Evolutionary conservation across 2,888 invertebrate species (phyloP), one percentile per base, ranked within the genome.

Genomic region (Serripes groenlandicus): DNA sequence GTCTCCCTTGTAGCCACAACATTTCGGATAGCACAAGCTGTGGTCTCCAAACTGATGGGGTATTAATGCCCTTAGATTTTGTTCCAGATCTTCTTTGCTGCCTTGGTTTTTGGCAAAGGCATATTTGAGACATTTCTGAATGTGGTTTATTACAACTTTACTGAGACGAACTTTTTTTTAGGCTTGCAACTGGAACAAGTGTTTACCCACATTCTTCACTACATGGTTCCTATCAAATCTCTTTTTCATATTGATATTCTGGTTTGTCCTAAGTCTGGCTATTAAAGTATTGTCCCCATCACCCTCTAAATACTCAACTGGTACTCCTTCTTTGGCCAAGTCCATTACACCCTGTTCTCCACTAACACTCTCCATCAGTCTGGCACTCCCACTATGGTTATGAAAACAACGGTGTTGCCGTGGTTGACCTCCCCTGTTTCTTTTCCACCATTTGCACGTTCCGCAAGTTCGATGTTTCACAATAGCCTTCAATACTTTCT

Each of bases 21-120:
- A 84, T 35, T 60, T 37, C 15, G 58, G 66, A 3, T 71, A 23
- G 35, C 84, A 84, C 23, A 73, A 34, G 18, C 49, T 74, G 52
- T 83, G 80, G 60, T 83, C 80, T 15, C 80, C 77, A 77, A 80
- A 83, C 75, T 80, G 80, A 49, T 83, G 83, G 28, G 80, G 83
- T 21, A 81, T 75, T 21, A 77, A 52, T 15, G 83, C 78, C 28
- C 58, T 52, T 18, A 83, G 49, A 60, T 83, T 83, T 35, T 71
- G 70, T 35, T 60, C 18, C 60, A 83, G 37, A 23, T 35, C 76
- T n/a, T 76, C 66, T 62, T 58, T 69, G 42, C 76, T 37, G 4
- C 78, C 78, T 71, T 84, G 74, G 62, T 77, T 80, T 71, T 80
- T 80, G 3, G 74, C 62, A 73, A 83, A 79, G 23, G 60, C 62